These are phyloP conservation scores for Tetramorium alpestre DNA, from an alignment of 1,140 invertebrate species.

Conservation along the genomic window DNA sequence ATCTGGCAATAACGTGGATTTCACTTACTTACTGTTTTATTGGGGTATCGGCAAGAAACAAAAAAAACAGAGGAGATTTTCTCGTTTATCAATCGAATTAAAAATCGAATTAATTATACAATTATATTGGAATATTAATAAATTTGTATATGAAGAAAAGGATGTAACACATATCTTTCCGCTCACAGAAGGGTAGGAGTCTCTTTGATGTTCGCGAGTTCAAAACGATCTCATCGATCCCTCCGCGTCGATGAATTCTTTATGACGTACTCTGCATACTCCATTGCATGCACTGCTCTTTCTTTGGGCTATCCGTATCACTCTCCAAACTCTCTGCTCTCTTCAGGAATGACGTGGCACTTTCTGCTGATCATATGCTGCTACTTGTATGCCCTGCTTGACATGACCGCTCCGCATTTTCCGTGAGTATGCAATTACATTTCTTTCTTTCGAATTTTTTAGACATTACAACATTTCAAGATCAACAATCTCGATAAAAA, in stretches of 20 bases:
- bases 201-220: conserved; percentile 15
- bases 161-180: neutral
- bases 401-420: conserved; percentile 83
- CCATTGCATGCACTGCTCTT: neutral
- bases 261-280: conserved; percentile 31
- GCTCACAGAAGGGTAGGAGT: neutral
- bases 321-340: conserved; percentile 15
- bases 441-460: neutral
- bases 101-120: conserved; percentile 13
- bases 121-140: conserved; percentile 10
- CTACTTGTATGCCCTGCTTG: conserved; percentile 83
- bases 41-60: neutral
- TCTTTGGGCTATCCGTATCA: neutral
- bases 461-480: neutral
- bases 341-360: conserved; percentile 84
- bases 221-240: conserved; percentile 30
- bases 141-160: neutral
- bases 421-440: conserved; percentile 80
- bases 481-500: neutral
- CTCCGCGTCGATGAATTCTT: conserved; percentile 33
- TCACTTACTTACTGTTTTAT: no score
- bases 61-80: neutral
- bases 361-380: conserved; percentile 84
- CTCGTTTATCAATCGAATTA: neutral
- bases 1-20: no score